These are phyloP conservation scores for Stenodera caucasica DNA, from an alignment of 2,888 invertebrate species.

Conservation along the genomic window DNA sequence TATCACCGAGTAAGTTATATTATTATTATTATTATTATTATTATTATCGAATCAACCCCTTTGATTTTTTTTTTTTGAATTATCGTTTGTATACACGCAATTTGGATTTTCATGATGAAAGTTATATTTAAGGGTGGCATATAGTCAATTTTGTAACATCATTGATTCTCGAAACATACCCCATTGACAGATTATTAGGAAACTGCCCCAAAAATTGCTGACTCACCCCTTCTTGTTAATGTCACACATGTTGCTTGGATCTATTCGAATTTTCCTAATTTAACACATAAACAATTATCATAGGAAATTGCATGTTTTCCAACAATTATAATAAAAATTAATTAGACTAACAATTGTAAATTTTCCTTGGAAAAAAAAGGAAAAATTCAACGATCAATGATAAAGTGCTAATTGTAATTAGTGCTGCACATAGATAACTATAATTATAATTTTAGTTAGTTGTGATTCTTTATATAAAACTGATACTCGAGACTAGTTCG, in stretches of 20 bases:
- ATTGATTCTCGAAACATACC: constrained; percentile 49
- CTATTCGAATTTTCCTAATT: background rate
- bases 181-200: constrained; percentile 53
- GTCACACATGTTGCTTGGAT: constrained; percentile 50
- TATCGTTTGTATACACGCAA: constrained; percentile 4
- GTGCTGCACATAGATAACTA: background rate
- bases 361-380: background rate
- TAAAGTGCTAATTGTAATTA: background rate
- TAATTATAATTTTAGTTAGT: no score
- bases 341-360: background rate
- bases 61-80: background rate
- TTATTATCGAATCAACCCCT: background rate
- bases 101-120: constrained; percentile 21
- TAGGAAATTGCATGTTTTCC: background rate
- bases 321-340: background rate
- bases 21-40: no score
- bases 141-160: constrained; percentile 46
- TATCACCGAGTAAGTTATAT: constrained; percentile 57
- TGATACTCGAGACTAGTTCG: constrained; percentile 33
- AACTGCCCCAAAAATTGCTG: constrained; percentile 47
- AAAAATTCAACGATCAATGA: no score
- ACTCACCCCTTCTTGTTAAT: constrained; percentile 53
- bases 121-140: constrained; percentile 22
- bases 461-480: no score
- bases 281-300: background rate